These are phyloP conservation scores for Folsomia candida DNA, from an alignment of 2,888 invertebrate genomes.

Conservation along the genomic window DNA sequence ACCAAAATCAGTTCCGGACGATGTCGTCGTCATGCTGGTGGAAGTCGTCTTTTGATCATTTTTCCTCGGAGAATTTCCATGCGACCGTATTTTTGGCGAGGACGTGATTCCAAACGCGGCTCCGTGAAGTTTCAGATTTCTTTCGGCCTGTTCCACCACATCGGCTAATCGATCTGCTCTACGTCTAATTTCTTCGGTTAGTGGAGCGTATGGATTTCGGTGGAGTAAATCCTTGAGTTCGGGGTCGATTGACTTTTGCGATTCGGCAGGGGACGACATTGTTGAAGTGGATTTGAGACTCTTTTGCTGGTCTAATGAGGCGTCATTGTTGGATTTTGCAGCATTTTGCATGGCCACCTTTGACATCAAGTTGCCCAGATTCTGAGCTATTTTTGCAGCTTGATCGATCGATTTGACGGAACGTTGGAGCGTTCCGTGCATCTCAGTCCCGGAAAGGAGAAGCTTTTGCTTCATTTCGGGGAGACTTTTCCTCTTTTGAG, in stretches of 20 bases:
- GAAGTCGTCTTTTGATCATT: neutral
- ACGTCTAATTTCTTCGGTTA: neutral
- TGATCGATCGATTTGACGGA: neutral
- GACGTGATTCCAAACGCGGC: neutral
- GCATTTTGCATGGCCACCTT: neutral
- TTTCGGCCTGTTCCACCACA: neutral
- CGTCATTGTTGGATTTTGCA: neutral
- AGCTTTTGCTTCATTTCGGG: neutral
- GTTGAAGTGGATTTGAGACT: neutral
- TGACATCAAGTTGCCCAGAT: neutral
- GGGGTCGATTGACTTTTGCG: neutral
- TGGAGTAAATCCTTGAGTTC: no score
- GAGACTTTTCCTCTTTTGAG: no score
- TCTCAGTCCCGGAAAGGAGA: neutral
- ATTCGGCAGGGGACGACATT: neutral
- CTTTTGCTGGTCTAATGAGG: neutral
- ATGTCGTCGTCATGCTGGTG: neutral
- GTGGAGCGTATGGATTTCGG: neutral
- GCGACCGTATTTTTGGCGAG: no score
- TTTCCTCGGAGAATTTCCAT: neutral
- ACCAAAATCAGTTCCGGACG: neutral
- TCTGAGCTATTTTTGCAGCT: conserved; percentile 4
- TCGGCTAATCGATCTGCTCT: neutral
- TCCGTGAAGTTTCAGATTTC: neutral
- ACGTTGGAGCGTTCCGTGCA: neutral